phyloP scores from a whole-genome alignment of 1,140 invertebrate species.

The Oppia nitens region DNA sequence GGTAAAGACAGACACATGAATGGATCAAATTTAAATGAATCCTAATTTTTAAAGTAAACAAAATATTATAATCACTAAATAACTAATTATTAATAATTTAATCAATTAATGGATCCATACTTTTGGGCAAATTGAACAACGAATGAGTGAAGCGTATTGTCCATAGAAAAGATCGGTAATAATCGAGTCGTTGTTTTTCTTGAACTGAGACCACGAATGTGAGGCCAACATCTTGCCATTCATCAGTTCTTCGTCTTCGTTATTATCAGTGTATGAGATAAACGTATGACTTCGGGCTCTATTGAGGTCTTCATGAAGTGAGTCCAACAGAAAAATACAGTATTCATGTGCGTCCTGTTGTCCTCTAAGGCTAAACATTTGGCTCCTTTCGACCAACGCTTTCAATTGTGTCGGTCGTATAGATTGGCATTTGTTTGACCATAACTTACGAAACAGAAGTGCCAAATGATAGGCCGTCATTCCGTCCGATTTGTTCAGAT shows the following conservation, averaged over 20 bases:
- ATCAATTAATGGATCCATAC: no score
- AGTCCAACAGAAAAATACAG: conserved; percentile 37
- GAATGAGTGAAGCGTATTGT: conserved; percentile 35
- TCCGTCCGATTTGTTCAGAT: conserved; percentile 29
- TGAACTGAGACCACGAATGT: conserved; percentile 26
- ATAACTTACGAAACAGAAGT: conserved; percentile 28
- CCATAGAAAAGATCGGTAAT: conserved; percentile 30
- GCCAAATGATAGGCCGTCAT: conserved; percentile 31
- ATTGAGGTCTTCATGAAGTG: conserved; percentile 34
- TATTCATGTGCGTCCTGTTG: conserved; percentile 43
- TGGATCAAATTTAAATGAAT: conserved; percentile 36
- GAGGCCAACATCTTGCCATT: conserved; percentile 20
- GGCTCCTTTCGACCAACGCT: conserved; percentile 32
- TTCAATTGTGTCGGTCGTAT: conserved; percentile 31
- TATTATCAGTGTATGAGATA: conserved; percentile 19
- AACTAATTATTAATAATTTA: conserved; percentile 5
- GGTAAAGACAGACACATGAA: conserved; percentile 33
- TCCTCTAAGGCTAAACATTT: conserved; percentile 38
- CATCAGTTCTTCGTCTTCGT: conserved; percentile 3
- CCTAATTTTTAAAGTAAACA: conserved; percentile 25
- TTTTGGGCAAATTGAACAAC: conserved; percentile 34
- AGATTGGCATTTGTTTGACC: conserved; percentile 28
- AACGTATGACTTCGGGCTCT: conserved; percentile 24
- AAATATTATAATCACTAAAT: conserved; percentile 1
- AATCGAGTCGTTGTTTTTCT: conserved; percentile 26